Evolutionary conservation across 2,113 vertebrate genomes (phyloP), one percentile per base, ranked within the genome.

Genomic region (Sciurus niger): DNA sequence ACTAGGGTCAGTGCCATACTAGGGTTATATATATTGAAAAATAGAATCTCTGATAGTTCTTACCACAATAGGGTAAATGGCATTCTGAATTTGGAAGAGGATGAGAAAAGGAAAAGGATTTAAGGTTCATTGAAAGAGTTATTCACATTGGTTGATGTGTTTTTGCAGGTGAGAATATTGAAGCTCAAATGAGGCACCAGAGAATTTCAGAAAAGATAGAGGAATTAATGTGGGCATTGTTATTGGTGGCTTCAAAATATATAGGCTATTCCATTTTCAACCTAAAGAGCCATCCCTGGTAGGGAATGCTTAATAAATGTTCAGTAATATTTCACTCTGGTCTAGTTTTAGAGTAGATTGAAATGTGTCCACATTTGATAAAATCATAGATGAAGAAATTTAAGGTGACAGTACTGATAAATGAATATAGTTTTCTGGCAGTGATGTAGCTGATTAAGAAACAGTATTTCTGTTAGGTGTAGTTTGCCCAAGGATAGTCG

Each of bases 161-260:
- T 97, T 97, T 96, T 97, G 94, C 96, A 97, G 97, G 95, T 96
- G 97, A 97, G 95, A 93, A 96, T 88, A 90, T 60, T 92, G 58
- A 93, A 90, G 80, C 88, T 87, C 46, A 53, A 84, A 93, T 58
- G 90, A 96, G 94, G n/a, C 92, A 80, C 78, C 83, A 32, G 76
- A 94, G 78, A 96, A 55, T 84, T 93, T 97, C 63, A 58, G 6
- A 92, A 63, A 89, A 60, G 67, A 55, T 32, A 89, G 70, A 48
- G 40, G 82, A 60, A 74, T 95, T 93, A 58, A 48, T 65, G 43
- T 91, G 85, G 77, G 43, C 76, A 82, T 55, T 93, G 79, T 40
- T 88, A 32, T 14, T 89, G 89, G 51, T 28, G 70, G 48, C 82
- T 83, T 84, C 53, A 37, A 68, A 82, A 83, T 48, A 91, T 77